These are phyloP conservation scores for Agrypnus murinus DNA, from an alignment of 2,888 invertebrate genomes.

Conservation along the genomic window DNA sequence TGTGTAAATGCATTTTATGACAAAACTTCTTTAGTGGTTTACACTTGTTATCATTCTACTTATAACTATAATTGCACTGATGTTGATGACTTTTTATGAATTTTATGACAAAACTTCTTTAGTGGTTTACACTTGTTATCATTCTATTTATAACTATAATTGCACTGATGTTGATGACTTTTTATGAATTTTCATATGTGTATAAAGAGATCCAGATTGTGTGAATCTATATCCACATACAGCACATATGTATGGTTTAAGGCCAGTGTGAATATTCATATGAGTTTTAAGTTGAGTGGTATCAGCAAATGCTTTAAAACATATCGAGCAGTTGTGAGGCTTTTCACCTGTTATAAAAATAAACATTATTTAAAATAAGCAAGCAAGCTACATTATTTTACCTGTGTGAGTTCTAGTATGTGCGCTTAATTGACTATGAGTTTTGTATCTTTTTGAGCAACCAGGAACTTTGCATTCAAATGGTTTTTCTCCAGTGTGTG, in stretches of 20 bases:
- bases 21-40: too few species aligned
- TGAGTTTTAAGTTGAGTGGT: conserved; percentile 59
- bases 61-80: not conserved
- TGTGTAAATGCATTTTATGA: too few species aligned
- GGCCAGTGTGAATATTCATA: conserved; percentile 59
- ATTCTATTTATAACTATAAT: not conserved
- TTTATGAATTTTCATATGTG: conserved; percentile 59
- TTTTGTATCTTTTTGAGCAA: conserved; percentile 60
- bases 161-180: conserved; percentile 31
- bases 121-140: too few species aligned
- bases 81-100: conserved; percentile 43
- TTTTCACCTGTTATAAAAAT: conserved; percentile 58
- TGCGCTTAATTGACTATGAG: conserved; percentile 60
- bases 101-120: too few species aligned
- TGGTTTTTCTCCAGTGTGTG: conserved; percentile 61
- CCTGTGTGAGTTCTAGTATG: conserved; percentile 61
- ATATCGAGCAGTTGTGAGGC: conserved; percentile 58
- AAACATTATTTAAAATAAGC: not conserved
- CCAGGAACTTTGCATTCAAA: conserved; percentile 60
- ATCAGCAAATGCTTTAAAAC: conserved; percentile 59
- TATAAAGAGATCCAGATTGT: conserved; percentile 59
- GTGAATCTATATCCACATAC: conserved; percentile 59
- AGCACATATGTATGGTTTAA: conserved; percentile 59
- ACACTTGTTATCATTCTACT: too few species aligned
- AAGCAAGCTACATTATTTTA: conserved; percentile 2